A percentile compares a stretch with the other conserved stretches of the same genome.
Conservation (phyloP, 2,888 invertebrate species). For the Labia minor region DNA sequence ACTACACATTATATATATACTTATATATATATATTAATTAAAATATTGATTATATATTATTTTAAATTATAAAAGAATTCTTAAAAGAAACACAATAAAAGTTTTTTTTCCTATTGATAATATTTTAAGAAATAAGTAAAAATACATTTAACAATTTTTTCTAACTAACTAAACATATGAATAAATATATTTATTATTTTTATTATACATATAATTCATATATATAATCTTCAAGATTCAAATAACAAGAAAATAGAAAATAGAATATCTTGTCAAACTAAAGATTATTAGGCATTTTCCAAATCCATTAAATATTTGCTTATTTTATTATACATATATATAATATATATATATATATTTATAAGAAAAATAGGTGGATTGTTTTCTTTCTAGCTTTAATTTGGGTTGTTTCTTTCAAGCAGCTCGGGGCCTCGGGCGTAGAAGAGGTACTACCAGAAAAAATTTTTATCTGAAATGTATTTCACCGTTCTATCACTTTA, state of each 20-base stretch:
- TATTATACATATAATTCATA: too few species aligned
- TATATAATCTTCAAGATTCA: too few species aligned
- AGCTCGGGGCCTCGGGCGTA: conserved; percentile 25
- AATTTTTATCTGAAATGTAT: not conserved
- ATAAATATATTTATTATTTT: too few species aligned
- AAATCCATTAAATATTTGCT: too few species aligned
- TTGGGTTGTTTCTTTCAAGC: conserved; percentile 22
- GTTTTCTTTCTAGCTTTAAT: not conserved
- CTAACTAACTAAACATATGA: too few species aligned
- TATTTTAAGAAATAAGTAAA: not conserved
- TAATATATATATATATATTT: too few species aligned
- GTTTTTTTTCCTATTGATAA: not conserved
- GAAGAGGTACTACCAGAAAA: conserved; percentile 23
- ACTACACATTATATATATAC: not conserved
- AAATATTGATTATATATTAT: not conserved
- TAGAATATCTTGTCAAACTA: too few species aligned
- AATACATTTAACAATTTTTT: too few species aligned
- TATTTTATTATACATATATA: too few species aligned
- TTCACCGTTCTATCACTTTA: too few species aligned
- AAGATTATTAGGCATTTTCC: too few species aligned
- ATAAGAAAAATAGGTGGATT: not conserved
- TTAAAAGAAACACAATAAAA: not conserved
- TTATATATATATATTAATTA: not conserved
- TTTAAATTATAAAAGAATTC: not conserved
- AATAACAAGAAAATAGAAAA: too few species aligned